Evolutionary conservation across 30 jellyfish, hydroid and myxozoan species (phyloP).

Genomic region (Cassiopea xamachana): DNA sequence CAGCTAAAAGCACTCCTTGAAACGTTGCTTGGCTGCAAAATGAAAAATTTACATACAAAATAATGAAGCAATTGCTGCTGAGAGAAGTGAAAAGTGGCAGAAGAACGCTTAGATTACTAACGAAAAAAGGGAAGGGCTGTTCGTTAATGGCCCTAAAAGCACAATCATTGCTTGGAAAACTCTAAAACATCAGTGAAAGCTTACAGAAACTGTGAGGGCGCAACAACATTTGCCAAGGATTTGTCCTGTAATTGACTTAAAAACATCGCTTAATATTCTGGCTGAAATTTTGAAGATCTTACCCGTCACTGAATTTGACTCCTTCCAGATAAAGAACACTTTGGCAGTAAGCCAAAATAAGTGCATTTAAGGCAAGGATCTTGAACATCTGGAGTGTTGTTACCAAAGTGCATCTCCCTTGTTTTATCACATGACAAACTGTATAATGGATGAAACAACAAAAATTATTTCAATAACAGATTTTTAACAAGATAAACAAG

Average conservation of each 20-base stretch:
- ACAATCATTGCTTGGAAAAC: too few species aligned
- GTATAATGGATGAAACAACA: neutral
- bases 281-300: neutral
- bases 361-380: conserved; percentile 96
- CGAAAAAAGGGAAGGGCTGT: too few species aligned
- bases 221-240: too few species aligned
- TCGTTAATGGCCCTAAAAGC: too few species aligned
- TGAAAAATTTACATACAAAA: neutral
- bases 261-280: neutral
- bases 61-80: neutral
- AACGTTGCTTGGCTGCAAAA: conserved; percentile 96
- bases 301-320: conserved; percentile 98
- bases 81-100: too few species aligned
- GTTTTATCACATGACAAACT: conserved; percentile 96
- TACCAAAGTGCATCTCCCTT: conserved; percentile 99
- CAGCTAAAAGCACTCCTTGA: conserved; percentile 96
- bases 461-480: too few species aligned
- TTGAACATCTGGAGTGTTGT: conserved; percentile 98
- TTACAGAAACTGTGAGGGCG: too few species aligned
- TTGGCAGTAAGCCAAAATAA: conserved; percentile 97
- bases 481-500: too few species aligned
- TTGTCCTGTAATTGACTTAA: too few species aligned
- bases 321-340: conserved; percentile 97
- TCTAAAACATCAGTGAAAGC: too few species aligned
- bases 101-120: too few species aligned